Conservation (phyloP, 2,888 invertebrate genomes). For the Brachyopa scutellaris region DNA sequence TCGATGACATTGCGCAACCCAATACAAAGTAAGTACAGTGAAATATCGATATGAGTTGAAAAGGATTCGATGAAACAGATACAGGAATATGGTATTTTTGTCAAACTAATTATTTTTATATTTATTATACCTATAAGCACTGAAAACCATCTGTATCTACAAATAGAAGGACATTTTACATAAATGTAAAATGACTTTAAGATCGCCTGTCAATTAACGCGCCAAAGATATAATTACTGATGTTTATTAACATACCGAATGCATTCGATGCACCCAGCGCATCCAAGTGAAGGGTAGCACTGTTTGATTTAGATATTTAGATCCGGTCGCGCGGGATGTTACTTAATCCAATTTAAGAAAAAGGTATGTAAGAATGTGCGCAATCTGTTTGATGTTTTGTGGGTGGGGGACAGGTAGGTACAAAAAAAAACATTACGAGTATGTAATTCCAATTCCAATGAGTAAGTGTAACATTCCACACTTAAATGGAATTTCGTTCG, state of each 20-base stretch:
- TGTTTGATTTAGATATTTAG: conserved; percentile 40
- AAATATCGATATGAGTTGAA: conserved; percentile 19
- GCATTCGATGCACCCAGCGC: conserved; percentile 31
- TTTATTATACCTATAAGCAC: conserved; percentile 15
- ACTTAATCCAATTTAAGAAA: conserved; percentile 41
- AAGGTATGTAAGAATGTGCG: too few species aligned
- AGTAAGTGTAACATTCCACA: conserved; percentile 50
- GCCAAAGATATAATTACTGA: conserved; percentile 40
- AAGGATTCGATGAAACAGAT: conserved; percentile 28
- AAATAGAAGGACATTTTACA: neutral
- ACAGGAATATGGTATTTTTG: conserved; percentile 23
- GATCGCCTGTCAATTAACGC: conserved; percentile 35
- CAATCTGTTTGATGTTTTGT: conserved; percentile 26
- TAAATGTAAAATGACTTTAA: conserved; percentile 21
- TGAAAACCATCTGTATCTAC: too few species aligned
- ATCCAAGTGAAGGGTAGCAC: conserved; percentile 23
- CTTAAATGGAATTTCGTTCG: conserved; percentile 44
- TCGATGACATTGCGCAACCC: conserved; percentile 21
- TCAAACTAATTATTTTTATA: conserved; percentile 25
- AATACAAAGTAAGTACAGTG: too few species aligned
- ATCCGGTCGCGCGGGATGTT: conserved; percentile 39
- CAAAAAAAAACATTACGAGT: neutral
- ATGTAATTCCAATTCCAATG: conserved; percentile 24
- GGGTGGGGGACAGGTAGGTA: too few species aligned
- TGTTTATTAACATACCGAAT: conserved; percentile 45